Base-by-base conservation (phyloP, 2,888 invertebrate species). In the Stratiomys singularior region DNA sequence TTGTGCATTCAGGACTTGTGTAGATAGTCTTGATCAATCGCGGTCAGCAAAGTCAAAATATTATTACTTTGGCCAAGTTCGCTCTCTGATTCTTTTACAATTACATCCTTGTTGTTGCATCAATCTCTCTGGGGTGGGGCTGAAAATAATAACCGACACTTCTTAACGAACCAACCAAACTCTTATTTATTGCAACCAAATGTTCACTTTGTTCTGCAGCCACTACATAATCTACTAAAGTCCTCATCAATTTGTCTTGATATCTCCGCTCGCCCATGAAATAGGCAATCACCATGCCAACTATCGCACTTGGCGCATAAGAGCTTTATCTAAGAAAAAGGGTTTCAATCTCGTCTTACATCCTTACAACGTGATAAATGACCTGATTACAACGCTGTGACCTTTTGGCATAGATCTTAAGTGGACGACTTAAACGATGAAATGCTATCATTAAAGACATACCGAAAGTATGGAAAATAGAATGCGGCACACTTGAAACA, bases 311-410 rank as follows among this genome's bases (percentile, higher is more conserved):
- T 37, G 9, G 9, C n/a, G 15, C 52, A 9, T 18, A 47, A 46
- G 69, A 69, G 46, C 46, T 23, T 69, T 69, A 69, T 69, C 74
- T 58, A 23, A 72, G 23, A 23, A 27, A 72, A 74, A 74, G 44
- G 74, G 74, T 27, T 74, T 74, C 37, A 18, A 37, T 30, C 60
- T 74, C 37, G 5, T 37, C 37, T 69, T 58, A 18, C 72, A 72
- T 74, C 74, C 74, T 74, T 74, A 58, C 47, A 37, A 74, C 21
- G 37, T 74, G 74, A 74, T 74, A 60, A 74, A 74, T 74, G 74
- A 37, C 60, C 60, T 58, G 58, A 74, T 74, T 74, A 74, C 37
- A 60, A 60, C 37, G 58, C 37, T 74, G 58, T 74, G 74, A 74
- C 74, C 74, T 60, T 44, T 60, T 74, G 74, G 23, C 74, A 74